Evolutionary conservation across 2,888 invertebrate genomes (phyloP).

Genomic region (Cancer borealis): DNA sequence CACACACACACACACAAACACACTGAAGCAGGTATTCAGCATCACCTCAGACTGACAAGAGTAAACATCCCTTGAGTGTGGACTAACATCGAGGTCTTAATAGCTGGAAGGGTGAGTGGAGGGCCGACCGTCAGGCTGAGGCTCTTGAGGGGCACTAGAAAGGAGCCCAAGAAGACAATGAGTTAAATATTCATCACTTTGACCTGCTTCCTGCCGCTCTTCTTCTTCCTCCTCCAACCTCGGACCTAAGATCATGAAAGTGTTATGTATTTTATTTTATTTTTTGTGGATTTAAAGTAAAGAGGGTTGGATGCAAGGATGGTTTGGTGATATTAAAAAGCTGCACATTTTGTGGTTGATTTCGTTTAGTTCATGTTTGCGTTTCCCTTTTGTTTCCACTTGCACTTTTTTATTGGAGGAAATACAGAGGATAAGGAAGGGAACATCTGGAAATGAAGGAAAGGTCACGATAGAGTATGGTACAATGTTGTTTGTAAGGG

Average conservation of each 20-base stretch:
- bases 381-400: no score
- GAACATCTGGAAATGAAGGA: no score
- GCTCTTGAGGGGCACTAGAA: constrained; percentile 8
- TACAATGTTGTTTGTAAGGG: no score
- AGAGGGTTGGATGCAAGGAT: no score
- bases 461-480: no score
- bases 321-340: no score
- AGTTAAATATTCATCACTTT: not conserved
- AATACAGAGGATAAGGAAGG: no score
- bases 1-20: not conserved
- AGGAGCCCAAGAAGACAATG: not conserved
- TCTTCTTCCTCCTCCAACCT: not conserved
- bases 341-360: no score
- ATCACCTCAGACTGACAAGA: not conserved
- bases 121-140: not conserved
- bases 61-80: constrained; percentile 5
- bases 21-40: not conserved
- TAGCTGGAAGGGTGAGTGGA: not conserved
- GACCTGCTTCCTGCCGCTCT: not conserved
- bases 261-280: not conserved
- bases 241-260: not conserved
- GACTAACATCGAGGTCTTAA: constrained; percentile 13
- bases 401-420: no score
- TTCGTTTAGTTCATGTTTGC: no score
- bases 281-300: no score